Evolutionary conservation across 2,797 vertebrate genomes (phyloP), one percentile per base, ranked within the genome.

Genomic region (Gobio occitaniae): DNA sequence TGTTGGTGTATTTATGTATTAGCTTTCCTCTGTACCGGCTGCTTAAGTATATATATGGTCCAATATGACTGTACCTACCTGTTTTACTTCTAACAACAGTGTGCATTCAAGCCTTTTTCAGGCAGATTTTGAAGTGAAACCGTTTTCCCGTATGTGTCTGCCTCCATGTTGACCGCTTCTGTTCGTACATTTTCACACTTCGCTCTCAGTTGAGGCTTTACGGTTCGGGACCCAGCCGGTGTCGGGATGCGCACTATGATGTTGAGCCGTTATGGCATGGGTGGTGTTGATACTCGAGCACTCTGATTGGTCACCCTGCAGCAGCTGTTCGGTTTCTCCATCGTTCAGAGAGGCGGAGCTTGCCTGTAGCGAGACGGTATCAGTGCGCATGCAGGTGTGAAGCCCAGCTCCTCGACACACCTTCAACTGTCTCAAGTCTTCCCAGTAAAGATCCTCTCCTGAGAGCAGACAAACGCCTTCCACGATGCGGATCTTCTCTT

Each of bases 401-500:
- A 99, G 96, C 77, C 98, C 97, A 70, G 97, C 95, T 65, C 94
- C 97, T 11, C 98, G 94, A 10, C 97, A 97, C 44, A 95, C 96
- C 88, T 97, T 97, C 89, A 99, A 95, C 93, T 99, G 98, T 91
- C 98, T 98, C 16, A 99, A 95, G 92, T 99, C 97, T 61, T 99
- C 97, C 98, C 98, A 99, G 91, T 98, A 97, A 0, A 97, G 95
- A 84, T 98, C 97, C 2, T 99, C 97, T 16, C 95, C 94, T 81
- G 97, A 97, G 89, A 99, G 95, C 80, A 99, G 96, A 90, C 97
- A 98, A 92, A 99, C 97, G 2, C 98, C 98, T 93, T 99, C 98
- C 86, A 99, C 97, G 6, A 99, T 98, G 89, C 96, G 97, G 93
- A 99, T 97, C 95, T 99, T 99, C 94, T 99, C 98, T 94, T 98